Evolutionary conservation across 1,140 invertebrate genomes (phyloP), one percentile per base, ranked within the genome.

Genomic region (Drosophila micromelanica): DNA sequence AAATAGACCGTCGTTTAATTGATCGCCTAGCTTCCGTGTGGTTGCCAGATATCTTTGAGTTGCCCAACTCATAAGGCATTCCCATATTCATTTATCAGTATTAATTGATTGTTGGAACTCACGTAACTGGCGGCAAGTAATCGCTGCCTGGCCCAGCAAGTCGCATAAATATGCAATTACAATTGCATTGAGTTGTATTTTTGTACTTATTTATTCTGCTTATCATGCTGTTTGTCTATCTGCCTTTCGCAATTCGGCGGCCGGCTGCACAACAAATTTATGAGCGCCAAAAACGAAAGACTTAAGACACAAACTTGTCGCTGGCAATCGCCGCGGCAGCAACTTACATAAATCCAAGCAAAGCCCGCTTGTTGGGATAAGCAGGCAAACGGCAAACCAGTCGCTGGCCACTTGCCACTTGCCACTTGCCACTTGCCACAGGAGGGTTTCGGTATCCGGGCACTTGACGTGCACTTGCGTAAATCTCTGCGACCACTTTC

Each of bases 261-360:
- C 67, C 42, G 46, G 77, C 63, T 46, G 54, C 55, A 54, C 57
- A 74, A 61, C 9, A 17, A 72, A 77, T 67, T 72, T 80, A 56
- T 57, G 80, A 76, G 64, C 56, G 64, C 60, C 62, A 63, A 49
- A 85, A 85, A 73, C 68, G 63, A 76, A 85, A 78, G 73, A 85
- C 76, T 76, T 63, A 78, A 78, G 76, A 49, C 80, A 76, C 68
- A 79, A 84, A 79, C 80, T 84, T 80, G 80, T 80, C 76, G 77
- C 68, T 61, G n/a, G 45, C 46, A 57, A 45, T 57, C 27, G 63
- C 45, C 32, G 32, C 40, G 9, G 57, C 60, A 46, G 35, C 77
- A 72, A 60, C 80, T 85, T 85, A 84, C 80, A 84, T 84, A 85
- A 84, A 85, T 63, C 59, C 35, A 68, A 38, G 37, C 54, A 40